Conservation (phyloP, 1,140 invertebrate genomes). For the Ceratina calcarata region DNA sequence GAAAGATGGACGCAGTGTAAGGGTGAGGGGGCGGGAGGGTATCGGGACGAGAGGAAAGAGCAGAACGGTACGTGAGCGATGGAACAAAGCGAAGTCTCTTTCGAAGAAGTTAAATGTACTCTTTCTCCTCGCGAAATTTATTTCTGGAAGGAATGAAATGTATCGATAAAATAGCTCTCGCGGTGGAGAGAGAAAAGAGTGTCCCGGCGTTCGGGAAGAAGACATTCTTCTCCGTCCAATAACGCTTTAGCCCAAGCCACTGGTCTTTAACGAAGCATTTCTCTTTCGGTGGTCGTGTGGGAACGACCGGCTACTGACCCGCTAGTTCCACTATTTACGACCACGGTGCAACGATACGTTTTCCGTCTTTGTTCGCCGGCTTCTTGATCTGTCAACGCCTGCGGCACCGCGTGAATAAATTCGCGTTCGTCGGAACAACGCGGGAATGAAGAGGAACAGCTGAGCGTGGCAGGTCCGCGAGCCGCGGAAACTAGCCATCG, state of each 20-base stretch:
- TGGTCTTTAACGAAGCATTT: neutral
- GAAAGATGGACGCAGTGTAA: neutral
- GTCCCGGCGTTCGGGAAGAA: neutral
- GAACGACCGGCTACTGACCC: neutral
- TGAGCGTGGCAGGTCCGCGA: neutral
- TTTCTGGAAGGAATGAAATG: slow-evolving; percentile 40
- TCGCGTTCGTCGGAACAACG: neutral
- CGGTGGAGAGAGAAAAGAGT: neutral
- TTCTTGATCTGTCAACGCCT: too few relatives aligned
- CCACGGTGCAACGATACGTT: neutral
- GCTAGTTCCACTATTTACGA: slow-evolving; percentile 4
- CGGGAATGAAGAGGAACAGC: slow-evolving; percentile 4
- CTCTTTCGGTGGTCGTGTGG: neutral
- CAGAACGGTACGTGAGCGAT: neutral
- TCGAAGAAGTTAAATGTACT: slow-evolving; percentile 27
- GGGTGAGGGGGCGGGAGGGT: neutral
- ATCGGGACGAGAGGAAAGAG: neutral
- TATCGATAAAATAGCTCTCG: slow-evolving; percentile 43
- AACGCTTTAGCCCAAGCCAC: neutral
- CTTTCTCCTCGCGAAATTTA: slow-evolving; percentile 28
- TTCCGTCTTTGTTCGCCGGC: neutral
- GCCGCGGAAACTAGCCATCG: neutral
- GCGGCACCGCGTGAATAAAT: neutral
- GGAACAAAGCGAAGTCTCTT: slow-evolving; percentile 28
- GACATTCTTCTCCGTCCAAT: slow-evolving; percentile 3